These are phyloP conservation scores for Pollenia angustigena DNA, from an alignment of 2,888 invertebrate species.

Conservation along the genomic window DNA sequence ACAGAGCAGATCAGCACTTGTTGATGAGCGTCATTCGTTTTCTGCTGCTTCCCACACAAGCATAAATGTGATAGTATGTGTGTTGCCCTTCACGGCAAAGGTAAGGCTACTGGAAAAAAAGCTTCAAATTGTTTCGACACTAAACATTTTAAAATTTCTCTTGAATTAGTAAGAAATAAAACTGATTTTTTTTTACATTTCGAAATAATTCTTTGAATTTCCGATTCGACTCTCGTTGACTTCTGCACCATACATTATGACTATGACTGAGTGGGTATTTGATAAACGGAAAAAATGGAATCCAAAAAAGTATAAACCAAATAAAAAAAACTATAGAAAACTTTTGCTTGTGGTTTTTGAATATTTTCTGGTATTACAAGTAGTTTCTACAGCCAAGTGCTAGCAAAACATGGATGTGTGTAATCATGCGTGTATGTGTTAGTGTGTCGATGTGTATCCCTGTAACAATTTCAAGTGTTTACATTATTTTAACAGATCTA, in stretches of 20 bases:
- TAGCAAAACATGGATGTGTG: conserved; percentile 13
- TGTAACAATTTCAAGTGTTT: conserved; percentile 54
- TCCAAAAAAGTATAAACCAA: neutral
- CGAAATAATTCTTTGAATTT: neutral
- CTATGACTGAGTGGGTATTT: conserved; percentile 17
- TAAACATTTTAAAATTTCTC: too few relatives aligned
- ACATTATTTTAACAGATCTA: conserved; percentile 42
- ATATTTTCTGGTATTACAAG: conserved; percentile 37
- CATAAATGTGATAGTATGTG: too few relatives aligned
- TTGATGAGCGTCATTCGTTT: too few relatives aligned
- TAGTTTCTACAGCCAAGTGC: conserved; percentile 9
- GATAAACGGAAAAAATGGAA: conserved; percentile 27
- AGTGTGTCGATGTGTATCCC: conserved; percentile 10
- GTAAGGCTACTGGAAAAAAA: too few relatives aligned
- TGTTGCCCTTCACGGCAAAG: too few relatives aligned
- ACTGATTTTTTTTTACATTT: neutral
- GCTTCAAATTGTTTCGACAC: too few relatives aligned
- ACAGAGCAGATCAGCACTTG: too few relatives aligned
- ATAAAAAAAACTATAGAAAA: conserved; percentile 35
- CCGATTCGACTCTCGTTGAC: neutral
- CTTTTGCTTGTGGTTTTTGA: conserved; percentile 62
- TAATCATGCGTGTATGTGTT: conserved; percentile 23
- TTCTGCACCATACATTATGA: conserved; percentile 28
- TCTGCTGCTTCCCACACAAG: too few relatives aligned
- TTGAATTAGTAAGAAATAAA: neutral